phyloP scores from a whole-genome alignment of 2,888 invertebrate species.

The Ephialtes manifestator region DNA sequence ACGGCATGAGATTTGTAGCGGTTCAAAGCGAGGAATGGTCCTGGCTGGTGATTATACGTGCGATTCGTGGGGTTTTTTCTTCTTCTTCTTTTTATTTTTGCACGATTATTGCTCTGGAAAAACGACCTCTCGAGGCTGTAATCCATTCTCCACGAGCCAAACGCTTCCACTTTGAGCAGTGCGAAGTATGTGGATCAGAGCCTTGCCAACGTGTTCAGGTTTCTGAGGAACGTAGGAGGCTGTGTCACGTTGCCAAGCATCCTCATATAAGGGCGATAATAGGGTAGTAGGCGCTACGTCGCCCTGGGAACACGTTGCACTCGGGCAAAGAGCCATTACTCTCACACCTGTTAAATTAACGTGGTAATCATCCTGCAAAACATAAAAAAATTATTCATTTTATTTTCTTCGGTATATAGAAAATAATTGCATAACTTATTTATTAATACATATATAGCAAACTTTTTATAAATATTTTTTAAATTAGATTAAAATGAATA shows the following conservation, averaged over 20 bases:
- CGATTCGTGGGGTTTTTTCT: slow-evolving; percentile 26
- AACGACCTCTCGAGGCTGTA: slow-evolving; percentile 88
- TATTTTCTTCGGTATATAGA: not conserved
- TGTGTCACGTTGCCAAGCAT: slow-evolving; percentile 91
- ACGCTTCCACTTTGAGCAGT: slow-evolving; percentile 91
- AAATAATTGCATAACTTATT: not conserved
- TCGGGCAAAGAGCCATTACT: slow-evolving; percentile 91
- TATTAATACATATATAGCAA: not conserved
- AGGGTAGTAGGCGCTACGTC: slow-evolving; percentile 90
- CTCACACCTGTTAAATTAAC: slow-evolving; percentile 91
- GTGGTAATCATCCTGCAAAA: slow-evolving; percentile 90
- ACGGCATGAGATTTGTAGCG: slow-evolving; percentile 77
- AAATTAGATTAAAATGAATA: not conserved
- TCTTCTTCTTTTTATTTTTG: slow-evolving; percentile 25
- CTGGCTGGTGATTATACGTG: slow-evolving; percentile 61
- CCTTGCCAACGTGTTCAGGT: slow-evolving; percentile 90
- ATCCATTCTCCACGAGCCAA: slow-evolving; percentile 91
- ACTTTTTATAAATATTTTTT: too few species aligned
- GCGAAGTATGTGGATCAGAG: slow-evolving; percentile 89
- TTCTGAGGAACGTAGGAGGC: slow-evolving; percentile 89
- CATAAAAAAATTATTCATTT: slow-evolving; percentile 23
- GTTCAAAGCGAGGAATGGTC: slow-evolving; percentile 77
- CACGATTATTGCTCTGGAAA: slow-evolving; percentile 79
- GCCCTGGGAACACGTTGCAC: slow-evolving; percentile 90
- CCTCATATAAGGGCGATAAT: slow-evolving; percentile 91